These are phyloP conservation scores for Ctenosaura bakeri DNA, from an alignment of 2,797 vertebrate species.

Conservation along the genomic window DNA sequence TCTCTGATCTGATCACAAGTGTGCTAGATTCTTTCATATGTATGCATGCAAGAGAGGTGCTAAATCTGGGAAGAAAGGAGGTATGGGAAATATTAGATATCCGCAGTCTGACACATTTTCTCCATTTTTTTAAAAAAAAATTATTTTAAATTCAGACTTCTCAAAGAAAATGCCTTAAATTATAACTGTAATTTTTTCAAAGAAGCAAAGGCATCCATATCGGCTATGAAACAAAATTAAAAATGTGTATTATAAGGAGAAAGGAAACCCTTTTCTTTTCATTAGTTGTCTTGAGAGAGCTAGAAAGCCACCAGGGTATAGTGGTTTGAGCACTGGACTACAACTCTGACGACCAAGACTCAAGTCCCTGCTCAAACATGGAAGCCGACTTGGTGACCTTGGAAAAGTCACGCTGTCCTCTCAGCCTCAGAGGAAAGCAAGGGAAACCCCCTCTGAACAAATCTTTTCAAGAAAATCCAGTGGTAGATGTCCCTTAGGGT, in stretches of 20 bases:
- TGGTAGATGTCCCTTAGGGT: too few species aligned
- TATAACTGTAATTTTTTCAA: neutral
- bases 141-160: neutral
- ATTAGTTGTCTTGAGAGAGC: neutral
- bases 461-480: too few species aligned
- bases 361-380: too few species aligned
- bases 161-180: neutral
- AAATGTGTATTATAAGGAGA: neutral
- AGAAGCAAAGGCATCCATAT: too few species aligned
- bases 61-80: neutral
- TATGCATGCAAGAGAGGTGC: neutral
- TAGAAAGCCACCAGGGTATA: neutral
- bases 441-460: too few species aligned
- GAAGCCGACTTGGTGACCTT: too few species aligned
- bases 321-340: too few species aligned
- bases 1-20: neutral
- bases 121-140: neutral
- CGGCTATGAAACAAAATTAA: too few species aligned
- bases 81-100: neutral
- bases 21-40: neutral
- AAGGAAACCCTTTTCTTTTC: neutral
- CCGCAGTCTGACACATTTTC: neutral
- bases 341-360: too few species aligned
- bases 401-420: too few species aligned
- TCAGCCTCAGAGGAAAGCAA: too few species aligned